Evolutionary conservation across 1,140 invertebrate genomes (phyloP).

Genomic region (Lethocerus indicus): DNA sequence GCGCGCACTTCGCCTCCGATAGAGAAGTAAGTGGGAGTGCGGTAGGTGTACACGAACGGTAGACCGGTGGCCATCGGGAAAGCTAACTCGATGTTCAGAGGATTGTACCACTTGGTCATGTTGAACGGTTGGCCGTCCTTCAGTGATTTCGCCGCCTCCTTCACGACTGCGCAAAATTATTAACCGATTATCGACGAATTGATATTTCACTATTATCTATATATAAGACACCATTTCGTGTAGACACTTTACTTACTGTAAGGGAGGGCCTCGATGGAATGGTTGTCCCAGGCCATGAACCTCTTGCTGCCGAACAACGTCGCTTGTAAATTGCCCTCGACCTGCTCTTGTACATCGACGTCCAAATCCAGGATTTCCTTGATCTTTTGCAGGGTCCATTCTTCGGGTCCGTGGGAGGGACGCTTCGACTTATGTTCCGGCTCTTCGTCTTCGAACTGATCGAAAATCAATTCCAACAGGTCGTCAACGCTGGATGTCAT

Average conservation of each 20-base stretch:
- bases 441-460: not conserved
- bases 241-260: conserved; percentile 20
- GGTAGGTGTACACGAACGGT: conserved; percentile 41
- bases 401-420: conserved; percentile 17
- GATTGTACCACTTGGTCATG: conserved; percentile 33
- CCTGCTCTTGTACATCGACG: conserved; percentile 26
- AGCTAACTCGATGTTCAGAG: conserved; percentile 32
- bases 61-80: conserved; percentile 47
- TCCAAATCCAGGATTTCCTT: conserved; percentile 36
- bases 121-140: conserved; percentile 29
- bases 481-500: conserved; percentile 1
- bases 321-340: conserved; percentile 35
- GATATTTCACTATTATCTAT: no score
- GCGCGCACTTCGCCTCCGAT: conserved; percentile 28
- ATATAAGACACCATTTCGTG: no score
- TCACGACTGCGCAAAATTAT: conserved; percentile 22
- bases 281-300: conserved; percentile 35
- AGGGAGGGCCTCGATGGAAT: conserved; percentile 29
- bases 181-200: no score
- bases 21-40: conserved; percentile 29
- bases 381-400: conserved; percentile 30
- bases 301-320: conserved; percentile 24
- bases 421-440: not conserved
- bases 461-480: not conserved
- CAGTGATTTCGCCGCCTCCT: conserved; percentile 22